phyloP scores from a whole-genome alignment of 2,113 vertebrate species.

The Pollachius pollachius region DNA sequence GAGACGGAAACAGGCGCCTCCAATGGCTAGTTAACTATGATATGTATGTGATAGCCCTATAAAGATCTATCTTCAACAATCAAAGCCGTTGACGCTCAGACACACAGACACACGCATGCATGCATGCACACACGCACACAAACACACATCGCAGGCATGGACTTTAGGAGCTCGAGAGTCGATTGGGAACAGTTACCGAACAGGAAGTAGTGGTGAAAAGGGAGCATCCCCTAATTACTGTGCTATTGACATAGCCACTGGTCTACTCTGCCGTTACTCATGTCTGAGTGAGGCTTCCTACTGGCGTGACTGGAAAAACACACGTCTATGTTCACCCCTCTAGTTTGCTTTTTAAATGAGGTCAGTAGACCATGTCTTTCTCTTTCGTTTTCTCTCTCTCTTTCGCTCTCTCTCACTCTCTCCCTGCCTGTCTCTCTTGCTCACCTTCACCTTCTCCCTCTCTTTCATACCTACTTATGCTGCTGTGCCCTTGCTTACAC shows the following conservation, averaged over 20 bases:
- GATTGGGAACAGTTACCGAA: too few species aligned
- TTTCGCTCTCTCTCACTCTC: slow-evolving; percentile 20
- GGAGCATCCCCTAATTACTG: not conserved
- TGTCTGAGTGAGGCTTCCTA: not conserved
- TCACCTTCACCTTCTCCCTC: not conserved
- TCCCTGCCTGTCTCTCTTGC: not conserved
- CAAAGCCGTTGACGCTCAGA: too few species aligned
- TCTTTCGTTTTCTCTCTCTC: slow-evolving; percentile 10
- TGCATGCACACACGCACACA: too few species aligned
- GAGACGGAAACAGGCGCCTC: too few species aligned
- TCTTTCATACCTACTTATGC: not conserved
- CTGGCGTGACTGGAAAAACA: not conserved
- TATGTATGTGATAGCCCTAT: too few species aligned
- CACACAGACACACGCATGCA: too few species aligned
- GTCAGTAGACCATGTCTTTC: slow-evolving; percentile 50
- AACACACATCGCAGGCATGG: too few species aligned
- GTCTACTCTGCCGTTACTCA: not conserved
- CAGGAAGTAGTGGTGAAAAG: too few species aligned
- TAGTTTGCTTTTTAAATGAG: slow-evolving; percentile 49
- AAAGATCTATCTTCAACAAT: too few species aligned
- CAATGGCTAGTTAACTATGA: too few species aligned
- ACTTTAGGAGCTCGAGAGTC: too few species aligned
- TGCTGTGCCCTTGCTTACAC: not conserved
- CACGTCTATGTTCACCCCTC: slow-evolving; percentile 1
- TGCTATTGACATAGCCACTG: not conserved